These are phyloP conservation scores for Apogon hyalosoma DNA, from an alignment of 2,797 vertebrate species.

Conservation along the genomic window DNA sequence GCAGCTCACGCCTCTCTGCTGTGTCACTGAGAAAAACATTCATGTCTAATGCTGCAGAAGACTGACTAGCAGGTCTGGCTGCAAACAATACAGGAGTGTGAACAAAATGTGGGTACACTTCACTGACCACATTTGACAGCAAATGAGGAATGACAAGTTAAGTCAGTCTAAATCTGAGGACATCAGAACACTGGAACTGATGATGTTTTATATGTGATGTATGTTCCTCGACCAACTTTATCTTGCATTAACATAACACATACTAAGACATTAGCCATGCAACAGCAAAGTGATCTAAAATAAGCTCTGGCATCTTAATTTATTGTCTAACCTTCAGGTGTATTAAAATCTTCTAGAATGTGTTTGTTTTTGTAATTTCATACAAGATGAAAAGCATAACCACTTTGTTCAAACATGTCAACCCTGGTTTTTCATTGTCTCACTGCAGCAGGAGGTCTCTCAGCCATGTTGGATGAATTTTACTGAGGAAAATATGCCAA, in stretches of 20 bases:
- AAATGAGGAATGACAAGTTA: not conserved
- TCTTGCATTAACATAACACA: constrained; percentile 11
- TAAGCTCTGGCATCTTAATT: too few species aligned
- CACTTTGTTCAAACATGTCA: constrained; percentile 29
- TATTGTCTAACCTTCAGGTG: constrained; percentile 14
- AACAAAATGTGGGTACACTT: too few species aligned
- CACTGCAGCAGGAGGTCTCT: constrained; percentile 22
- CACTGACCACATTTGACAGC: too few species aligned
- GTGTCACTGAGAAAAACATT: constrained; percentile 47
- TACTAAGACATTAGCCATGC: constrained; percentile 26
- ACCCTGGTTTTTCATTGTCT: constrained; percentile 21
- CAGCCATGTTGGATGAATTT: constrained; percentile 10
- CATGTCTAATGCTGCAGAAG: constrained; percentile 21
- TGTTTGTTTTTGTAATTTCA: constrained; percentile 13
- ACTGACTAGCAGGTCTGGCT: constrained; percentile 21
- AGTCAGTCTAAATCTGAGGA: not conserved
- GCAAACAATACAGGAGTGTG: constrained; percentile 38
- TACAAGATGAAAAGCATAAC: constrained; percentile 22
- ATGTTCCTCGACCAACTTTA: too few species aligned
- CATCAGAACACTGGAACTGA: not conserved
- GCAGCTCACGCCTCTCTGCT: constrained; percentile 39
- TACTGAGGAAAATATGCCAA: constrained; percentile 8
- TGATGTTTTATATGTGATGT: too few species aligned
- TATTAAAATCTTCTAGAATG: not conserved
- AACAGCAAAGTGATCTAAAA: constrained; percentile 30